These are phyloP conservation scores for Polylopha cassiicola DNA, from an alignment of 2,888 invertebrate genomes.

Conservation along the genomic window DNA sequence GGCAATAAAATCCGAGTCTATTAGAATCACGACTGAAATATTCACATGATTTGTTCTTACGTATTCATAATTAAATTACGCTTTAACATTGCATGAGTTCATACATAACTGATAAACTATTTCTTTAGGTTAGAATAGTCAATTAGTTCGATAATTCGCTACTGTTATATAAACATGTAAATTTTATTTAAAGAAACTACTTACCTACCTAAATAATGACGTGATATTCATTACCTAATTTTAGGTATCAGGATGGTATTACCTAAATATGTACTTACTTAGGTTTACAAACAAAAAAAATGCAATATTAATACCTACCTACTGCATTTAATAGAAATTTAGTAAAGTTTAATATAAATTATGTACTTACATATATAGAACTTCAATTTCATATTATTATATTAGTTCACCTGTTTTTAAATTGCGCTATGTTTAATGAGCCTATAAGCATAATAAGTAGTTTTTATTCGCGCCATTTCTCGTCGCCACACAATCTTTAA, in stretches of 20 bases:
- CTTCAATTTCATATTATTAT: no score
- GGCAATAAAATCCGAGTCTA: neutral
- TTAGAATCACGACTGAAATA: neutral
- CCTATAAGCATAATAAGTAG: slow-evolving; percentile 14
- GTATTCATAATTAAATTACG: slow-evolving; percentile 11
- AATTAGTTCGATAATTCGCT: slow-evolving; percentile 13
- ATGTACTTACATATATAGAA: no score
- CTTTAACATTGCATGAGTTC: slow-evolving; percentile 2
- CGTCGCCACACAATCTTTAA: slow-evolving; percentile 10
- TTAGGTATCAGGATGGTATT: no score
- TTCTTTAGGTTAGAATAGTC: slow-evolving; percentile 2
- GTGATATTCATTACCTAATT: no score
- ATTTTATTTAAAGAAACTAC: slow-evolving; percentile 4
- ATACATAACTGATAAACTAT: slow-evolving; percentile 8
- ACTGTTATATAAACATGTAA: no score
- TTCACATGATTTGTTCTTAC: slow-evolving; percentile 1
- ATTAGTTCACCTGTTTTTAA: slow-evolving; percentile 13
- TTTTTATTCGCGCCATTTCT: slow-evolving; percentile 13
- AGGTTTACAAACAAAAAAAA: no score
- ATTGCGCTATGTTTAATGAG: slow-evolving; percentile 13
- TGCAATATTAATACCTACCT: no score
- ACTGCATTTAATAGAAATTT: no score
- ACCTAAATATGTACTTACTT: no score
- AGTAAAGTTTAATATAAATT: no score
- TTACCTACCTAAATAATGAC: no score